Evolutionary conservation across 1,140 invertebrate genomes (phyloP).

Genomic region (Orchestia grillus): DNA sequence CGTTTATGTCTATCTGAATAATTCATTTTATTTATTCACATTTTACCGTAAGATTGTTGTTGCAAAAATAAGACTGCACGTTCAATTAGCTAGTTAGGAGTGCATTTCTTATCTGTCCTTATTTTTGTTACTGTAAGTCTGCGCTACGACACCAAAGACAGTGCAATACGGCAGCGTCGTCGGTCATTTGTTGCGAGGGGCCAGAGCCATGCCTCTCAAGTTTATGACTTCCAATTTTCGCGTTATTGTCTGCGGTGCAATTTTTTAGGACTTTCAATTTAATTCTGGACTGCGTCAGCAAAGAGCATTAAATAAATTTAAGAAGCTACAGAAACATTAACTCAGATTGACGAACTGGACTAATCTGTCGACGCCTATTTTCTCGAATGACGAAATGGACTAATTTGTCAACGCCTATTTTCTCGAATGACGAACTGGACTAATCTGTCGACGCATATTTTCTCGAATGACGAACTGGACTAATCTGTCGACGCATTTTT

Average conservation of each 20-base stretch:
- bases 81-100: background rate
- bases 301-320: background rate
- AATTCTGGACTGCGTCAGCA: background rate
- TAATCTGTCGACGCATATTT: too few relatives aligned
- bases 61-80: background rate
- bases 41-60: background rate
- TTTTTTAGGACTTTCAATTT: too few relatives aligned
- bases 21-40: background rate
- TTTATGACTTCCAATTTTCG: background rate
- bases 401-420: too few relatives aligned
- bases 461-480: too few relatives aligned
- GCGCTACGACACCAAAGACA: slow-evolving; percentile 19
- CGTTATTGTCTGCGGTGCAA: too few relatives aligned
- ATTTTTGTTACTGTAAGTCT: background rate
- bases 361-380: too few relatives aligned
- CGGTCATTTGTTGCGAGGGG: background rate
- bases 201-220: background rate
- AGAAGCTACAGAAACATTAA: background rate
- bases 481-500: too few relatives aligned
- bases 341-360: too few relatives aligned
- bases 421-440: too few relatives aligned
- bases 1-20: background rate
- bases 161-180: slow-evolving; percentile 11
- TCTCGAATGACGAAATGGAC: too few relatives aligned
- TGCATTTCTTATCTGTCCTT: background rate